phyloP scores from a whole-genome alignment of 2,888 invertebrate species.

The Cryptophagus acutangulus region DNA sequence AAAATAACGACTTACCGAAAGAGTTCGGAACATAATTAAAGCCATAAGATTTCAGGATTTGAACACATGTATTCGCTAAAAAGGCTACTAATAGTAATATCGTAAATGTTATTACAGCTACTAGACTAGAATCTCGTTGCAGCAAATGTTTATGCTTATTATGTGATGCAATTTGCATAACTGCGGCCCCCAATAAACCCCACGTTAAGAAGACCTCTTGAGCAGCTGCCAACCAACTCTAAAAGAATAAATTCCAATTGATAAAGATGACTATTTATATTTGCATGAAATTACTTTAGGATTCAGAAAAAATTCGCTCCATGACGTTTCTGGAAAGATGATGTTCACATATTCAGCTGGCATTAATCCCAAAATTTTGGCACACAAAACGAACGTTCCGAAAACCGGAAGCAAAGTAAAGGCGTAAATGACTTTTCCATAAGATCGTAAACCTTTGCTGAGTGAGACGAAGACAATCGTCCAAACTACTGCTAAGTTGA shows the following conservation, averaged over 20 bases:
- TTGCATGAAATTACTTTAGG: constrained; percentile 58
- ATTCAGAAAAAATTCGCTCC: constrained; percentile 81
- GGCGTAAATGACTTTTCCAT: constrained; percentile 78
- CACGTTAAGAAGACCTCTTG: constrained; percentile 85
- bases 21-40: constrained; percentile 77
- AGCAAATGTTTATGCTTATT: constrained; percentile 64
- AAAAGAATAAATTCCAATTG: constrained; percentile 36
- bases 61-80: constrained; percentile 76
- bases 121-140: constrained; percentile 61
- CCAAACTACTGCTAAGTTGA: constrained; percentile 87
- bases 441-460: constrained; percentile 80
- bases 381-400: constrained; percentile 67
- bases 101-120: constrained; percentile 67
- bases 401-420: constrained; percentile 74
- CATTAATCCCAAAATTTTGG: constrained; percentile 68
- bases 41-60: constrained; percentile 68
- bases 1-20: constrained; percentile 63
- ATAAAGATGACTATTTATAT: constrained; percentile 1
- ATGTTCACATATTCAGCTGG: constrained; percentile 62
- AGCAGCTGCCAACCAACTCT: constrained; percentile 86
- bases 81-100: constrained; percentile 72
- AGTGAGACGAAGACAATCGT: constrained; percentile 82
- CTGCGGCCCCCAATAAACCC: constrained; percentile 76
- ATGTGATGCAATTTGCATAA: constrained; percentile 76
- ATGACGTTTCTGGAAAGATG: constrained; percentile 73